Percentiles rank a stretch among this genome's conserved stretches.
These are phyloP conservation scores for Ophioderma brevispina DNA, from an alignment of 35 echinoderm and acorn worm species.

Conservation along the genomic window DNA sequence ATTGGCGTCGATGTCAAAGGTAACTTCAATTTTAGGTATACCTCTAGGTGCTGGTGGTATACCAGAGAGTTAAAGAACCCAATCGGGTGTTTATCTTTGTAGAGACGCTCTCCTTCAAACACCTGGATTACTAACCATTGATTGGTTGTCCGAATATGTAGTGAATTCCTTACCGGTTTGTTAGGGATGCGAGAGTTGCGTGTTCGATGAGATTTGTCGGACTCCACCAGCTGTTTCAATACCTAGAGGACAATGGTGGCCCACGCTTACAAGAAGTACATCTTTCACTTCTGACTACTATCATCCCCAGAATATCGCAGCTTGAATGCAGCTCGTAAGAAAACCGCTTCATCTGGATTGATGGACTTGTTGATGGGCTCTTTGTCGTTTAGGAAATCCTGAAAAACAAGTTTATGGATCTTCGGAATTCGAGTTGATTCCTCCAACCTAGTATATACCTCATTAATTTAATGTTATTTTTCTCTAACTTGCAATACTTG, in stretches of 20 bases:
- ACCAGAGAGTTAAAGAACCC: conserved; percentile 82
- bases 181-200: conserved; percentile 84
- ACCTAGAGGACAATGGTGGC: conserved; percentile 82
- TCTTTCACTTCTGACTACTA: conserved; percentile 69
- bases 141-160: too few relatives aligned
- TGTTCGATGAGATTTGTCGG: conserved; percentile 82
- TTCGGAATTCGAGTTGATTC: conserved; percentile 94
- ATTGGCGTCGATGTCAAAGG: conserved; percentile 96
- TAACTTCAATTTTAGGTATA: conserved; percentile 95
- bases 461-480: conserved; percentile 69
- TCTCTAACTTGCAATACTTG: conserved; percentile 80
- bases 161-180: conserved; percentile 64
- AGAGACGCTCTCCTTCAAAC: conserved; percentile 82
- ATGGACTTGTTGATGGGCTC: conserved; percentile 94
- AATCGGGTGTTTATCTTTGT: conserved; percentile 93
- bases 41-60: conserved; percentile 97
- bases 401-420: conserved; percentile 89
- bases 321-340: conserved; percentile 93
- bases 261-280: conserved; percentile 74
- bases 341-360: conserved; percentile 96
- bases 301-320: conserved; percentile 88
- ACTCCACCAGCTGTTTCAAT: conserved; percentile 95
- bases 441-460: conserved; percentile 91
- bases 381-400: conserved; percentile 85
- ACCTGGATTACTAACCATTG: conserved; percentile 92